A percentile compares a stretch with the other conserved stretches of the same genome.
phyloP scores from a whole-genome alignment of 2,888 invertebrate genomes.

The Rhagophthalmus giganteus region DNA sequence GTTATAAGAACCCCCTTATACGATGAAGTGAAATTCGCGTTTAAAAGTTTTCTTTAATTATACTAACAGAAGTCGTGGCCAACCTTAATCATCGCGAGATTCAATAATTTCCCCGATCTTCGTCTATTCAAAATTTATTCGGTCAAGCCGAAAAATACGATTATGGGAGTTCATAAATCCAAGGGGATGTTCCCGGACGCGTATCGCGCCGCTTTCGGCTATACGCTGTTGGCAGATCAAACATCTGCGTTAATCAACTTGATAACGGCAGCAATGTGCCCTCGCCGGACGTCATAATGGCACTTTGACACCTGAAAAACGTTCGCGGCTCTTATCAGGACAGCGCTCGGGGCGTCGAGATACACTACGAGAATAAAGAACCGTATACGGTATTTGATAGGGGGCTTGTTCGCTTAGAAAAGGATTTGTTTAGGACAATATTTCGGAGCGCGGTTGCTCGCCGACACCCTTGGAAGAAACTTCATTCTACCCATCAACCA shows the following conservation, averaged over 20 bases:
- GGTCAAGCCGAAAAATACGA: slow-evolving; percentile 27
- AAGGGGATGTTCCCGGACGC: slow-evolving; percentile 28
- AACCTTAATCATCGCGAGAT: slow-evolving; percentile 9
- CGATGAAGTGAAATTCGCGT: slow-evolving; percentile 1
- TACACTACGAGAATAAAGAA: slow-evolving; percentile 22
- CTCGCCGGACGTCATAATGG: slow-evolving; percentile 31
- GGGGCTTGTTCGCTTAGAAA: slow-evolving; percentile 20
- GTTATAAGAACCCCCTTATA: background rate
- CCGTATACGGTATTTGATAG: slow-evolving; percentile 21
- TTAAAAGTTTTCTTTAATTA: slow-evolving; percentile 14
- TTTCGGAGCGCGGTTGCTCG: slow-evolving; percentile 16
- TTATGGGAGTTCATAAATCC: slow-evolving; percentile 30
- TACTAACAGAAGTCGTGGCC: background rate
- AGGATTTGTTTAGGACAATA: slow-evolving; percentile 26
- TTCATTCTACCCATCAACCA: slow-evolving; percentile 5
- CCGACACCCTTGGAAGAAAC: slow-evolving; percentile 12
- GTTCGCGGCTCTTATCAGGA: slow-evolving; percentile 24
- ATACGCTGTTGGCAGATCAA: slow-evolving; percentile 30
- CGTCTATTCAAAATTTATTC: slow-evolving; percentile 28
- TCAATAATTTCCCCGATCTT: slow-evolving; percentile 16
- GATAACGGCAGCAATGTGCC: slow-evolving; percentile 27
- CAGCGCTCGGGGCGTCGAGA: slow-evolving; percentile 22
- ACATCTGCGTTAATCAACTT: slow-evolving; percentile 31
- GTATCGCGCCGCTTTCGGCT: slow-evolving; percentile 25
- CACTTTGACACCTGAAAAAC: slow-evolving; percentile 31